phyloP scores from a whole-genome alignment of 2,797 vertebrate genomes.

The Parotocinclus haroldoi region DNA sequence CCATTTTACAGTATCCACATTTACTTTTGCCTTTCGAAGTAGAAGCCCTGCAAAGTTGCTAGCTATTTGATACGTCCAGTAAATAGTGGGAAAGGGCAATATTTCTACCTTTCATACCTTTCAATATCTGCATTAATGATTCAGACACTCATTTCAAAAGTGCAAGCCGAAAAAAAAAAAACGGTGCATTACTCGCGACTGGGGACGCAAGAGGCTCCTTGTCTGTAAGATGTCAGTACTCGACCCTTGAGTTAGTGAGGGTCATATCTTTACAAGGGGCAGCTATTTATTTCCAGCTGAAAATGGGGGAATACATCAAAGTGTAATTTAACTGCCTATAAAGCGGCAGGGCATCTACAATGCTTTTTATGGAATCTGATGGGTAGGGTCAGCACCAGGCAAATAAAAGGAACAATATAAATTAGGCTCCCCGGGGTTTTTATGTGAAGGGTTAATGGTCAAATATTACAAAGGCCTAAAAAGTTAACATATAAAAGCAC shows the following conservation, averaged over 20 bases:
- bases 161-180: conserved; percentile 20
- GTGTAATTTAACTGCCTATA: conserved; percentile 83
- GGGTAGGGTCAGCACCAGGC: conserved; percentile 67
- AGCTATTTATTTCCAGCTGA: conserved; percentile 76
- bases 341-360: conserved; percentile 66
- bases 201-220: conserved; percentile 37
- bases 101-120: conserved; percentile 43
- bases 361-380: conserved; percentile 63
- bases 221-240: conserved; percentile 55
- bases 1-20: conserved; percentile 44
- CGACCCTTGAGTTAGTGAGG: conserved; percentile 71
- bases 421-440: conserved; percentile 59
- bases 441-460: conserved; percentile 58
- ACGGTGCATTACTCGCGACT: conserved; percentile 26
- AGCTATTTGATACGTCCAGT: conserved; percentile 34
- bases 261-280: conserved; percentile 80
- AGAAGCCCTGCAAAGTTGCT: conserved; percentile 27
- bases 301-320: conserved; percentile 83
- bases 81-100: conserved; percentile 35
- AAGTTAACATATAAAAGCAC: conserved; percentile 42
- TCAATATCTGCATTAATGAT: conserved; percentile 43
- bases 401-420: conserved; percentile 72
- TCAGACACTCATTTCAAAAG: conserved; percentile 36
- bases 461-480: conserved; percentile 47
- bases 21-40: conserved; percentile 34